Evolutionary conservation across 2,888 invertebrate species (phyloP).

Genomic region (Lissocephala sabroskyi): DNA sequence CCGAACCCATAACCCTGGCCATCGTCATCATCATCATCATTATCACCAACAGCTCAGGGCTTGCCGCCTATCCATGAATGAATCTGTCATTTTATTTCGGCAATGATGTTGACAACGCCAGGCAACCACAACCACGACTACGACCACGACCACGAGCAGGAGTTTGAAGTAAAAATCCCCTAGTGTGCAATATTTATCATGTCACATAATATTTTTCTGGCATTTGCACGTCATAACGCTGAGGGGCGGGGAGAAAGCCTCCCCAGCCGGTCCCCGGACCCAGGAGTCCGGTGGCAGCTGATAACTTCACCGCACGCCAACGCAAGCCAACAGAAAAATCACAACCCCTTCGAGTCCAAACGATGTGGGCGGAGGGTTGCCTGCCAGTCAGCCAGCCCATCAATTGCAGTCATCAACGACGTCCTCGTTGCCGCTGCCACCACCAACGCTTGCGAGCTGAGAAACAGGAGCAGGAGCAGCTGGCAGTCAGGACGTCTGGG

Average conservation of each 20-base stretch:
- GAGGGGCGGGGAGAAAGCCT: not conserved
- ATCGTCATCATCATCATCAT: conserved; percentile 15
- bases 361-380: conserved; percentile 39
- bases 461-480: conserved; percentile 42
- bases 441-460: conserved; percentile 21
- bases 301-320: conserved; percentile 44
- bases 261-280: not conserved
- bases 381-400: conserved; percentile 30
- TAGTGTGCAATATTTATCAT: conserved; percentile 61
- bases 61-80: conserved; percentile 42
- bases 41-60: conserved; percentile 17
- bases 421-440: conserved; percentile 38
- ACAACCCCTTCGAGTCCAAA: conserved; percentile 52
- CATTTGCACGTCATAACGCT: conserved; percentile 61
- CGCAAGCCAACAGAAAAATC: conserved; percentile 29
- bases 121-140: conserved; percentile 3
- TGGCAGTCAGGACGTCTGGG: conserved; percentile 43
- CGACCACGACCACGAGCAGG: not conserved
- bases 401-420: conserved; percentile 58
- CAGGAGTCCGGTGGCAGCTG: conserved; percentile 38
- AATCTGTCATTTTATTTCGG: conserved; percentile 66
- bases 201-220: conserved; percentile 68
- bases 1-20: not conserved
- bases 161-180: conserved; percentile 35
- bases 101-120: conserved; percentile 53